Conservation (phyloP, 1,140 invertebrate species). For the Drosophila bifasciata region DNA sequence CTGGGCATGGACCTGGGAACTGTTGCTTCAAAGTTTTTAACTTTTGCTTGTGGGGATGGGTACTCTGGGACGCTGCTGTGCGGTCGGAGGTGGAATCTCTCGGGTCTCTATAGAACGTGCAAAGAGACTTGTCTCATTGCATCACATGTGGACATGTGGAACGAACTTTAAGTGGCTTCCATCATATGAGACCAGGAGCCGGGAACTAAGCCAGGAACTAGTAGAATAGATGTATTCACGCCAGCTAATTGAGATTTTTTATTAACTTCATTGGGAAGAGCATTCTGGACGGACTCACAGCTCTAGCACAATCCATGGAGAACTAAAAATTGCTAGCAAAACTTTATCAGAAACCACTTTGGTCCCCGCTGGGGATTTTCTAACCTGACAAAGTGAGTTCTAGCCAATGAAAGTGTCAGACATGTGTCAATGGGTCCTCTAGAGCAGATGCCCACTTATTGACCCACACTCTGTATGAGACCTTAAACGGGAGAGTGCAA, state of each 20-base stretch:
- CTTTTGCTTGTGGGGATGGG: constrained; percentile 16
- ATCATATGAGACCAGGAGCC: constrained; percentile 21
- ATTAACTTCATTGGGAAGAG: too few relatives aligned
- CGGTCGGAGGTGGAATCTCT: neutral
- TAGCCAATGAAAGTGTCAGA: constrained; percentile 5
- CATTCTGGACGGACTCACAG: too few relatives aligned
- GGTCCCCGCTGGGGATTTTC: neutral
- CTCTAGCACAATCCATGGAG: too few relatives aligned
- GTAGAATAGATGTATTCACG: too few relatives aligned
- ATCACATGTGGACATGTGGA: constrained; percentile 36
- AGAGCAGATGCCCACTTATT: neutral
- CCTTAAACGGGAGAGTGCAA: neutral
- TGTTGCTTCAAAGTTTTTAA: constrained; percentile 44
- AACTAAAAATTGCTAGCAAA: too few relatives aligned
- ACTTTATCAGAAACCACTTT: too few relatives aligned
- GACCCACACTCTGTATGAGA: constrained; percentile 23
- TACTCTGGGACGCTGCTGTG: too few relatives aligned
- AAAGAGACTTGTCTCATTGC: neutral
- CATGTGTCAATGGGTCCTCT: constrained; percentile 1
- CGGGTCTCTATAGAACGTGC: neutral
- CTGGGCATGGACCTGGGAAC: constrained; percentile 14
- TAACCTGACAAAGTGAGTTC: neutral
- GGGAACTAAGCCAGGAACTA: neutral
- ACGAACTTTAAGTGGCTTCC: constrained; percentile 68
- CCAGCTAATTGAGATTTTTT: too few relatives aligned